Percentiles rank a stretch among this genome's conserved stretches.
These are phyloP conservation scores for Enteromius argenteus DNA, from an alignment of 2,797 vertebrate species.

Conservation along the genomic window DNA sequence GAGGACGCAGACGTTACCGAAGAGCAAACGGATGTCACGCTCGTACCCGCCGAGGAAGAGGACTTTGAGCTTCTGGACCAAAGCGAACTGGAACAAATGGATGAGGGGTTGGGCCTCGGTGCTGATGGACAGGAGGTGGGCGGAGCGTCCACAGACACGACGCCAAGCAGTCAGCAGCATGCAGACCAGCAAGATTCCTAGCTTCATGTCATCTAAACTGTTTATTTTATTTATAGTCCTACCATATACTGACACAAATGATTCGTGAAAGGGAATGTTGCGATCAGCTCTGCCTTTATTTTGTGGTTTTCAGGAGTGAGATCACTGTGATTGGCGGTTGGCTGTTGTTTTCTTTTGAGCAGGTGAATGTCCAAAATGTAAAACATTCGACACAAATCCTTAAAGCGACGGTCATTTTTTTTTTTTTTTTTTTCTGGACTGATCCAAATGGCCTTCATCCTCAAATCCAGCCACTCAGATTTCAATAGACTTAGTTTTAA, in stretches of 20 bases:
- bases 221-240: conserved; percentile 73
- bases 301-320: conserved; percentile 52
- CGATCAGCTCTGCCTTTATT: conserved; percentile 50
- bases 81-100: conserved; percentile 94
- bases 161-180: conserved; percentile 63
- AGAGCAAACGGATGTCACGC: conserved; percentile 69
- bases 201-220: conserved; percentile 63
- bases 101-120: conserved; percentile 83
- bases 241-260: conserved; percentile 65
- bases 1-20: conserved; percentile 58
- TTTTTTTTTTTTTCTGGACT: background rate
- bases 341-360: conserved; percentile 8
- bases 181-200: conserved; percentile 73
- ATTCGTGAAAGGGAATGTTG: conserved; percentile 64
- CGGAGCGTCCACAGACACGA: conserved; percentile 63
- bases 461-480: conserved; percentile 3
- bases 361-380: conserved; percentile 24
- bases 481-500: background rate
- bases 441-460: background rate
- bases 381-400: conserved; percentile 9
- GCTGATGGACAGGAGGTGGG: conserved; percentile 71
- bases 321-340: conserved; percentile 54
- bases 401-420: background rate
- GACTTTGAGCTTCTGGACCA: conserved; percentile 99
- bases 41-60: conserved; percentile 84